These are phyloP conservation scores for Ptychochromis oligacanthus DNA, from an alignment of 2,113 vertebrate species.

Conservation along the genomic window DNA sequence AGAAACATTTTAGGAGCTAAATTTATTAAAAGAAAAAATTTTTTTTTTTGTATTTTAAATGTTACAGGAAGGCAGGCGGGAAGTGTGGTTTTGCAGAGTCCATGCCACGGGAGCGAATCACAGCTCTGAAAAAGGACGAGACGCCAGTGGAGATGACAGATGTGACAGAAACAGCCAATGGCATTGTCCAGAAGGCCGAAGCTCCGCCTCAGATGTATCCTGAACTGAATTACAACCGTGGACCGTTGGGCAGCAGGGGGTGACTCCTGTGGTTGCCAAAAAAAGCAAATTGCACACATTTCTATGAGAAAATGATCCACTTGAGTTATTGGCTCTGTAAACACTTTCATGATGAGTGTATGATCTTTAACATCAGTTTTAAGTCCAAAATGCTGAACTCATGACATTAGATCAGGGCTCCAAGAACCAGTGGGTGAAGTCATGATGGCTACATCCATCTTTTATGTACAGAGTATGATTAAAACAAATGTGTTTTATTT, in stretches of 20 bases:
- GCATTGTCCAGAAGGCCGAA: constrained; percentile 83
- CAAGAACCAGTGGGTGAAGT: no score
- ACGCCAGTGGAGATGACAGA: constrained; percentile 82
- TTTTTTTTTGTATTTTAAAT: neutral
- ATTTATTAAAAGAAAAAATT: neutral
- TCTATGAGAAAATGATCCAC: neutral
- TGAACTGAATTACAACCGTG: neutral
- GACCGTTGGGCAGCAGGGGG: no score
- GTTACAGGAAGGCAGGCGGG: constrained; percentile 89
- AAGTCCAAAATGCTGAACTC: neutral
- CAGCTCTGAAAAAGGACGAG: constrained; percentile 86
- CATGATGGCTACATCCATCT: neutral
- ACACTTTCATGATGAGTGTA: neutral
- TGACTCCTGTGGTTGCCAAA: no score
- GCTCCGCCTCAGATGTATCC: constrained; percentile 84
- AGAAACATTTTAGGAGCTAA: neutral
- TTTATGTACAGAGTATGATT: neutral
- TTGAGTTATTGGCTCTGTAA: neutral
- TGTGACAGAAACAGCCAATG: constrained; percentile 80
- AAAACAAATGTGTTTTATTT: neutral
- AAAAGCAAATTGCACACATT: no score
- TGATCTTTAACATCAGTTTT: neutral
- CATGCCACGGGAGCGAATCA: constrained; percentile 88
- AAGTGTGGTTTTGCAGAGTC: constrained; percentile 95
- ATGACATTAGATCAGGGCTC: no score